Conservation (phyloP, 1,140 invertebrate genomes). For the Paraescarpia echinospica region DNA sequence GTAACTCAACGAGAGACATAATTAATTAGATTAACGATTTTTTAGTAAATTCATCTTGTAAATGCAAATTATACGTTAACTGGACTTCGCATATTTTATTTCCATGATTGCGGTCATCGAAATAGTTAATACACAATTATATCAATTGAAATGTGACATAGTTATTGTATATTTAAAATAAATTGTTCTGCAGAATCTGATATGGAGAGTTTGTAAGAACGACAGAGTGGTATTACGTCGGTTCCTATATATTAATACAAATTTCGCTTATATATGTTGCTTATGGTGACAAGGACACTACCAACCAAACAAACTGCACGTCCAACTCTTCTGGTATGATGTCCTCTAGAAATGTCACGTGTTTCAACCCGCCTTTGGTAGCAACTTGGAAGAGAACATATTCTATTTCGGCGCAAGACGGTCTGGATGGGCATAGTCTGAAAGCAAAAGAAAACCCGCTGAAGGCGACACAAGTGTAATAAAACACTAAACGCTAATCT, state of each 20-base stretch:
- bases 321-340: neutral
- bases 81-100: neutral
- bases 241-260: no score
- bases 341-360: neutral
- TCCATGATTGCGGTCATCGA: neutral
- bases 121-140: neutral
- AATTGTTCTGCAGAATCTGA: neutral
- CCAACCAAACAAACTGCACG: neutral
- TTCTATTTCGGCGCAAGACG: neutral
- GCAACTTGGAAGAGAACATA: neutral
- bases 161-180: neutral
- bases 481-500: no score
- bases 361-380: neutral
- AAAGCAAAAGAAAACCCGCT: neutral
- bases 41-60: neutral
- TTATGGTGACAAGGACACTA: neutral
- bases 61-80: neutral
- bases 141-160: neutral
- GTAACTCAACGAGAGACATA: neutral
- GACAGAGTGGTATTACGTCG: no score
- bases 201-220: neutral
- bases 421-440: neutral
- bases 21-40: no score
- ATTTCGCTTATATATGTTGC: neutral
- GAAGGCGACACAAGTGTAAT: neutral